Conservation (phyloP, 2,797 vertebrate species). For the Pangasius djambal region DNA sequence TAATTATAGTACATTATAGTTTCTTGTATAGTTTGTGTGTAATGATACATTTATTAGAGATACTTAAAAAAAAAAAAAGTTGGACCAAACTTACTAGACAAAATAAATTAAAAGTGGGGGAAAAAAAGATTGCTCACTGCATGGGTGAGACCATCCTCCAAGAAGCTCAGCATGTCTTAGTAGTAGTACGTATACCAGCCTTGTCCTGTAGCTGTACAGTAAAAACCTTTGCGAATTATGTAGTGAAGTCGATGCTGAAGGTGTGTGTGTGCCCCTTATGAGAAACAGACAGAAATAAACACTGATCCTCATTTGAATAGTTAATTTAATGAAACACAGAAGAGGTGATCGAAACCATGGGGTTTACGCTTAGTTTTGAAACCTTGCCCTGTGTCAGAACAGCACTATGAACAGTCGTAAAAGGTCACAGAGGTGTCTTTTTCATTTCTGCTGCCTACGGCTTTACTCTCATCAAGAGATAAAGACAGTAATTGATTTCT, state of each 20-base stretch:
- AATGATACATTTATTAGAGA: too few species aligned
- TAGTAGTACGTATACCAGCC: not conserved
- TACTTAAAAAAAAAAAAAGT: not conserved
- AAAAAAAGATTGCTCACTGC: not conserved
- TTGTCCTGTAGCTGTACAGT: conserved; percentile 29
- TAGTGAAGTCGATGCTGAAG: conserved; percentile 8
- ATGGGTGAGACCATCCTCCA: not conserved
- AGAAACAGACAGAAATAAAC: conserved; percentile 23
- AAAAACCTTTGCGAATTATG: conserved; percentile 18
- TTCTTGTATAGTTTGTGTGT: not conserved
- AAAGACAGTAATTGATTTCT: conserved; percentile 79
- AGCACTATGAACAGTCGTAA: conserved; percentile 29
- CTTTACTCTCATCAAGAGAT: conserved; percentile 70
- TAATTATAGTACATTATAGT: not conserved
- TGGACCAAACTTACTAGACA: not conserved
- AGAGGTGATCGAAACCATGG: conserved; percentile 35
- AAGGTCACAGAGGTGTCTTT: conserved; percentile 57
- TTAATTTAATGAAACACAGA: conserved; percentile 35
- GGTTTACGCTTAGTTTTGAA: conserved; percentile 48
- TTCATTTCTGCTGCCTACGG: conserved; percentile 67
- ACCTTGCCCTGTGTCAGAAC: conserved; percentile 29
- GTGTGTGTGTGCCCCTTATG: not conserved
- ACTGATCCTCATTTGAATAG: conserved; percentile 36
- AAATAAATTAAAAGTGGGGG: not conserved
- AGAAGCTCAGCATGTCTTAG: not conserved